Percentiles rank a stretch among this genome's conserved stretches.
These are phyloP conservation scores for Sitta europaea DNA, from an alignment of 2,113 vertebrate genomes.

Conservation along the genomic window DNA sequence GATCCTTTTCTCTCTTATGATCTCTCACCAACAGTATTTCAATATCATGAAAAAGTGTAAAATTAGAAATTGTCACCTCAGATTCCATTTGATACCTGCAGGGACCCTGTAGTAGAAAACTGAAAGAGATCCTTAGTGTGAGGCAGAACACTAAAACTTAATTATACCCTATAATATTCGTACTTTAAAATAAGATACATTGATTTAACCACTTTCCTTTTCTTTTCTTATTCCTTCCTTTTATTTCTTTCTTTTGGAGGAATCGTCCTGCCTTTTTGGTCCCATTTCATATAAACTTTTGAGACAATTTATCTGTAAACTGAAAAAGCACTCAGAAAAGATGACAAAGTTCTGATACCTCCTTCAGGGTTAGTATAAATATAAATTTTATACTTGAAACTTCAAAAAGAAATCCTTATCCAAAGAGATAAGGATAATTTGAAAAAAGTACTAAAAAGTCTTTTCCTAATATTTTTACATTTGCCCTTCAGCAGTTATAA, in stretches of 20 bases:
- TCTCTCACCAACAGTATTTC: neutral
- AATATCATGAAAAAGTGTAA: neutral
- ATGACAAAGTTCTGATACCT: neutral
- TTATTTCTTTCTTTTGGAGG: neutral
- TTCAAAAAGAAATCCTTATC: neutral
- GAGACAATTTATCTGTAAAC: neutral
- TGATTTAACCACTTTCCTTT: neutral
- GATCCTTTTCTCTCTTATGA: neutral
- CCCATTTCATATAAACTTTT: neutral
- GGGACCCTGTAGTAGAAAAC: neutral
- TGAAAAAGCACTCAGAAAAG: neutral
- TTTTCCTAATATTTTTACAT: neutral
- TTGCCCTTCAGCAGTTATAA: neutral
- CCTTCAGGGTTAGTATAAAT: neutral
- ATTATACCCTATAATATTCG: rapidly evolving
- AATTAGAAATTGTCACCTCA: neutral
- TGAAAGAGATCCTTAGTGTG: neutral
- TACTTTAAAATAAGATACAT: neutral
- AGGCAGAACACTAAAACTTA: neutral
- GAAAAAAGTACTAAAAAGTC: neutral
- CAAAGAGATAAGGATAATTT: neutral
- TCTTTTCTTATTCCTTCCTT: neutral
- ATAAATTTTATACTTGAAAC: neutral
- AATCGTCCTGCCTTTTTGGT: neutral
- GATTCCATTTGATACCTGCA: neutral